These are phyloP conservation scores for Phalanger gymnotis DNA, from an alignment of 2,797 vertebrate species.

Conservation along the genomic window DNA sequence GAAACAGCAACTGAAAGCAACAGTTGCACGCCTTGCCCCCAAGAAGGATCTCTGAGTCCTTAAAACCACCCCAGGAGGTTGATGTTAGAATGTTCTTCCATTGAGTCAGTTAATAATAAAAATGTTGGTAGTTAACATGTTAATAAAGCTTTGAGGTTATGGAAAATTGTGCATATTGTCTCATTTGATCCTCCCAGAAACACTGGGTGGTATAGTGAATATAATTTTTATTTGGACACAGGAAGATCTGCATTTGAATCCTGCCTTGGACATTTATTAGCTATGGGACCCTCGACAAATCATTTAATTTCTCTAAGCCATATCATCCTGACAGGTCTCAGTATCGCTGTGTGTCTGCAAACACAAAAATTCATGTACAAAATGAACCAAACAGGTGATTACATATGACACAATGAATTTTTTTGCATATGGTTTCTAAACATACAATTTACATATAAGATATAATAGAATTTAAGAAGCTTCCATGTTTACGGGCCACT, in stretches of 20 bases:
- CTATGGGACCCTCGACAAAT: not conserved
- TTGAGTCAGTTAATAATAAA: not conserved
- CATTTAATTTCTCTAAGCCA: not conserved
- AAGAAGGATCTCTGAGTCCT: not conserved
- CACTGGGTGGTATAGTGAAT: not conserved
- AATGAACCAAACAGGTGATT: not conserved
- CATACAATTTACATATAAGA: not conserved
- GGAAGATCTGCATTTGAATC: not conserved
- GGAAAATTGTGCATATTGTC: not conserved
- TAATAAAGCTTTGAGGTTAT: not conserved
- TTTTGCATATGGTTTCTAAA: not conserved
- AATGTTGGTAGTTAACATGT: not conserved
- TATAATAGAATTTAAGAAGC: not conserved
- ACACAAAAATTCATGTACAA: not conserved
- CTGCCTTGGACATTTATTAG: not conserved
- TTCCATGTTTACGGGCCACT: rapidly evolving
- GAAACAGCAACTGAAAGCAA: slow-evolving; percentile 48
- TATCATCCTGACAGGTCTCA: not conserved
- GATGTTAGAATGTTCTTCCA: not conserved
- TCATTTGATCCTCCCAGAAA: not conserved
- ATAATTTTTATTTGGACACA: not conserved
- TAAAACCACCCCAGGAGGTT: not conserved
- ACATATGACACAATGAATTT: not conserved
- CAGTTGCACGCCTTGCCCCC: not conserved
- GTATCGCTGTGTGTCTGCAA: not conserved